Evolutionary conservation across 2,888 invertebrate genomes (phyloP), one percentile per base, ranked within the genome.

Genomic region (Ormyrus nitidulus): DNA sequence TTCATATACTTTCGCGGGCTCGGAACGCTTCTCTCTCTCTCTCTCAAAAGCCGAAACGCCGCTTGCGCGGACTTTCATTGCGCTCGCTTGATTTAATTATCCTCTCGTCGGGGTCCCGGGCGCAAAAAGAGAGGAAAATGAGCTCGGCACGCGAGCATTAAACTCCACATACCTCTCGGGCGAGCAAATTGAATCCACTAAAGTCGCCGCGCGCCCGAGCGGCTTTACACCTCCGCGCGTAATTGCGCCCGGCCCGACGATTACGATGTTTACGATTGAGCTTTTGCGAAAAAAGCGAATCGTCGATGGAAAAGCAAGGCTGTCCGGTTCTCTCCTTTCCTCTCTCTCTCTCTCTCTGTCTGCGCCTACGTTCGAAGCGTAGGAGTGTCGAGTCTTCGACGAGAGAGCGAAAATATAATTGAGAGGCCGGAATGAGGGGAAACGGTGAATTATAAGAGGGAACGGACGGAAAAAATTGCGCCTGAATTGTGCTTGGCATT

Each of bases 181-280:
- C 13, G 13, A 46, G 68, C 46, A 59, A 68, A 76, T 76, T 68
- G 53, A 61, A 76, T 44, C 34, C 34, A 34, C 34, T 34, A 34
- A 34, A 34, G 34, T 34, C 34, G 34, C 34, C 34, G 34, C 34
- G 34, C 34, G 34, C 34, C 34, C 34, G 4, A 34, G 34, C 34
- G 34, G 34, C 34, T 34, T 34, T 34, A 34, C 34, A 34, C 34
- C 34, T 53, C 66, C 19, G 13, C 59, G 4, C 1, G 53, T 46
- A 61, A 51, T 51, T 48, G 9, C 48, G 34, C 62, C 10, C n/a
- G 61, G 11, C 44, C 6, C 54, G 34, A 34, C 56, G 48, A 76
- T 76, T 69, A 70, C 19, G 68, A 69, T 62, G 76, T 76, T 76
- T 76, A 68, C 62, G 48, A 76, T 76, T 76, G 62, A 69, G 62